phyloP scores from a whole-genome alignment of 2,113 vertebrate genomes.

The Melanocharis versteri region DNA sequence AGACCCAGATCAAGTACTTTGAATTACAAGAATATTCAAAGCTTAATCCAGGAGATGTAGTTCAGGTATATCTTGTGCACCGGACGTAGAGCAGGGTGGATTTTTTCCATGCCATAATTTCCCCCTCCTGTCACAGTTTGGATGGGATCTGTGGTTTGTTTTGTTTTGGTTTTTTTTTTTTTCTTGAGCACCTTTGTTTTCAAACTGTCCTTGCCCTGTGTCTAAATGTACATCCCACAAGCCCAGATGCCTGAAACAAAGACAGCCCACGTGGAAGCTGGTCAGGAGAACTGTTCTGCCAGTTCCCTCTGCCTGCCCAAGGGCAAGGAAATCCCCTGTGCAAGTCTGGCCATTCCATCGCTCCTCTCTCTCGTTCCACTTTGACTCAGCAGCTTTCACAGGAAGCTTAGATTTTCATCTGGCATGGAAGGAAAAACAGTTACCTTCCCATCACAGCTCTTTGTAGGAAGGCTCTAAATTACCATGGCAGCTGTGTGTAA shows the following conservation, averaged over 20 bases:
- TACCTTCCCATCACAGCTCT: background rate
- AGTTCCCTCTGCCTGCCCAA: background rate
- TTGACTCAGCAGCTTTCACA: constrained; percentile 53
- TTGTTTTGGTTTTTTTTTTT: background rate
- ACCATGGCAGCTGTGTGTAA: background rate
- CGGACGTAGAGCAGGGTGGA: background rate
- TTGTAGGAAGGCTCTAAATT: background rate
- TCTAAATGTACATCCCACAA: background rate
- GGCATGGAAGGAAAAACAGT: background rate
- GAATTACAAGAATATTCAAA: background rate
- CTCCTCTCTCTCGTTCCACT: background rate
- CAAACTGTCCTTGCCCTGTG: background rate
- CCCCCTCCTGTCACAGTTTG: background rate
- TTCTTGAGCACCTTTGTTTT: background rate
- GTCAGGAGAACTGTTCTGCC: background rate
- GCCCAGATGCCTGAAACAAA: constrained; percentile 11
- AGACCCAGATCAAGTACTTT: background rate
- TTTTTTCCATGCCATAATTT: background rate
- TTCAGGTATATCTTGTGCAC: background rate
- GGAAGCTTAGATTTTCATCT: constrained; percentile 30
- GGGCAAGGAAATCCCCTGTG: constrained; percentile 30
- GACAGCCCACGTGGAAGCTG: background rate
- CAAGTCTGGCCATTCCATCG: background rate
- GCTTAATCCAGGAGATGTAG: background rate
- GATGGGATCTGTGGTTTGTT: background rate